Base-by-base conservation (phyloP, 2,888 invertebrate species). In the Xylocampa areola region DNA sequence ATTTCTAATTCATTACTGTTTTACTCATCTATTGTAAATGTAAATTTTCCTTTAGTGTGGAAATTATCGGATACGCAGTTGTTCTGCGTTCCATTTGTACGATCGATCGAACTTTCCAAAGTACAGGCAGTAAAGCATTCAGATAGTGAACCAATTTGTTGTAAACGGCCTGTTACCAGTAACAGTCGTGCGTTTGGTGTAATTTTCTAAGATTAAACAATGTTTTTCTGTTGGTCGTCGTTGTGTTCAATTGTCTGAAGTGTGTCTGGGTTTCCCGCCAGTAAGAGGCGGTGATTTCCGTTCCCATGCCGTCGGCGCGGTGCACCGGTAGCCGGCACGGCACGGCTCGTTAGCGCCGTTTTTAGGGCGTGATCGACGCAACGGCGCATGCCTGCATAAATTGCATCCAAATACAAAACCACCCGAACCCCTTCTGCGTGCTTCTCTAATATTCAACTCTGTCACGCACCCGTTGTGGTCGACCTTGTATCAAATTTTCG, bases 331-430 rank as follows among this genome's bases (percentile, higher is more conserved):
- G 79, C 68, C 76, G 79, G 82, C 80, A 82, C 76, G 79, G 82
- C 80, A 82, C 73, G 87, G 81, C 86, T 91, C 85, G 90, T 91
- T 92, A 90, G 80, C 82, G 84, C 75, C 73, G 88, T 91, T 91
- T 91, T 91, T 89, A 89, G 90, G 91, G 92, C 92, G 92, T 91
- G 91, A 91, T 89, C 86, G 85, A 81, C 84, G 84, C 87, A 87
- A 88, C 89, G 76, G 89, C 91, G 90, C 91, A 90, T 91, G 91
- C 86, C 84, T 90, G 89, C 88, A 89, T 90, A 87, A 88, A 88
- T 88, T 91, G 87, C 90, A 87, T 76, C 81, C 77, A 80, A 85
- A 87, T 77, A 81, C 80, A 78, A 82, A 82, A 79, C 79, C 78
- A 77, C 72, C 73, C 73, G 75, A 77, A 78, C 76, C 80, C 81